Conservation (phyloP, 2,797 vertebrate genomes). For the Mus spretus region DNA sequence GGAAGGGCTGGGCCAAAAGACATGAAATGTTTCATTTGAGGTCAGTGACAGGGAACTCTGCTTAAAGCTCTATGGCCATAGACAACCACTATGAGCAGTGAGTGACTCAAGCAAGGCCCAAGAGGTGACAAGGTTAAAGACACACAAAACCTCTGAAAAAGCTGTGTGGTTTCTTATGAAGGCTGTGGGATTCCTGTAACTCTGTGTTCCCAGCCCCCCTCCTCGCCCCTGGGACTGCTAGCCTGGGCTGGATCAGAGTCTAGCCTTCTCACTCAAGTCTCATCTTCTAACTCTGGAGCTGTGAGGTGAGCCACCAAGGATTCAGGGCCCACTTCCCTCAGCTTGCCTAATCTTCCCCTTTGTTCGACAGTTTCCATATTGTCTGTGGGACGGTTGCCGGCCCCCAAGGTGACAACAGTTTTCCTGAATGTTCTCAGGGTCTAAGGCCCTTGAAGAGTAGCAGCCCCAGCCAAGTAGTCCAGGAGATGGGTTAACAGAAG, state of each 20-base stretch:
- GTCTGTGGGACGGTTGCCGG: neutral
- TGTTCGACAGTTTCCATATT: neutral
- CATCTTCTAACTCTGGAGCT: neutral
- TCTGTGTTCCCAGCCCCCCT: neutral
- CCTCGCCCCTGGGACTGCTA: neutral
- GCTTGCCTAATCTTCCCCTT: neutral
- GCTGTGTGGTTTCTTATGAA: neutral
- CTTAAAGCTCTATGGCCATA: neutral
- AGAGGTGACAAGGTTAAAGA: neutral
- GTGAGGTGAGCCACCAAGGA: neutral
- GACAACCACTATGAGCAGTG: neutral
- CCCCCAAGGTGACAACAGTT: neutral
- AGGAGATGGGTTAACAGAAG: neutral
- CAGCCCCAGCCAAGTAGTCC: neutral
- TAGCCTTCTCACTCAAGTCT: neutral
- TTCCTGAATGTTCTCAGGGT: neutral
- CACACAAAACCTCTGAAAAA: neutral
- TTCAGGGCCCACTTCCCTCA: neutral
- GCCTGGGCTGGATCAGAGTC: neutral
- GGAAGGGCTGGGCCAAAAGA: neutral
- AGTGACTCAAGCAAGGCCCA: neutral
- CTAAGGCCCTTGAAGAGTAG: neutral
- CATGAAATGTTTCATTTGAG: neutral
- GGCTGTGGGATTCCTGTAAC: neutral
- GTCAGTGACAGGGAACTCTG: neutral